Percentiles rank a stretch among this genome's conserved stretches.
Evolutionary conservation across 1,140 invertebrate species (phyloP).

Genomic region (Aporrectodea caliginosa): DNA sequence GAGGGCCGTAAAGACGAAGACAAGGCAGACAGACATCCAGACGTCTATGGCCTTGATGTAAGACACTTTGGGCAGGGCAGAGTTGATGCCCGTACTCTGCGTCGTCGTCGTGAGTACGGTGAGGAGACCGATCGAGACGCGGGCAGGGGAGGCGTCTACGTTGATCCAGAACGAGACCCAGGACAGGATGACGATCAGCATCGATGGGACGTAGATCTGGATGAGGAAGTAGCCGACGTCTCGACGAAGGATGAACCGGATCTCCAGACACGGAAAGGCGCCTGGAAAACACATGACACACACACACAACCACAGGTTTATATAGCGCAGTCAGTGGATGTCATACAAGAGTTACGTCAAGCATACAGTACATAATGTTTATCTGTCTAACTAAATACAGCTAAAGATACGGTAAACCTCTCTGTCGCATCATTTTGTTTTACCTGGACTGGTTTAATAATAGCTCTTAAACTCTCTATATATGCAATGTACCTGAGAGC

Average conservation of each 20-base stretch:
- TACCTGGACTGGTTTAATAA: too few relatives aligned
- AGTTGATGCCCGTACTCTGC: slow-evolving; percentile 33
- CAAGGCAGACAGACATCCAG: slow-evolving; percentile 88
- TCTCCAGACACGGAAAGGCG: slow-evolving; percentile 57
- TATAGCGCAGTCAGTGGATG: too few relatives aligned
- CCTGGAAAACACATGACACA: slow-evolving; percentile 23
- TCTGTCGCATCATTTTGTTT: too few relatives aligned
- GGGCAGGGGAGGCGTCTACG: slow-evolving; percentile 34
- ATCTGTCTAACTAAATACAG: too few relatives aligned
- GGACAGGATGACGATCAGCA: slow-evolving; percentile 78
- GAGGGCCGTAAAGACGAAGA: slow-evolving; percentile 84
- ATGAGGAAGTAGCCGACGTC: slow-evolving; percentile 70
- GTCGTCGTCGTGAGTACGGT: slow-evolving; percentile 40
- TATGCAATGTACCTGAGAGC: too few relatives aligned
- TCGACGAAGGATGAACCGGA: slow-evolving; percentile 81
- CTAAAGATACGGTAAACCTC: too few relatives aligned
- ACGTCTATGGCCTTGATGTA: slow-evolving; percentile 82
- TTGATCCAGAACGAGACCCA: slow-evolving; percentile 66
- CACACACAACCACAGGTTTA: neutral
- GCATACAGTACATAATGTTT: too few relatives aligned
- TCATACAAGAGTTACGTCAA: too few relatives aligned
- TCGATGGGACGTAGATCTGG: slow-evolving; percentile 83
- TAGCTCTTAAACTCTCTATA: too few relatives aligned
- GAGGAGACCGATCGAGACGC: slow-evolving; percentile 57
- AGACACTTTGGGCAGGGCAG: slow-evolving; percentile 9